Conservation (phyloP, 2,888 invertebrate species). For the Amphipoea oculea region DNA sequence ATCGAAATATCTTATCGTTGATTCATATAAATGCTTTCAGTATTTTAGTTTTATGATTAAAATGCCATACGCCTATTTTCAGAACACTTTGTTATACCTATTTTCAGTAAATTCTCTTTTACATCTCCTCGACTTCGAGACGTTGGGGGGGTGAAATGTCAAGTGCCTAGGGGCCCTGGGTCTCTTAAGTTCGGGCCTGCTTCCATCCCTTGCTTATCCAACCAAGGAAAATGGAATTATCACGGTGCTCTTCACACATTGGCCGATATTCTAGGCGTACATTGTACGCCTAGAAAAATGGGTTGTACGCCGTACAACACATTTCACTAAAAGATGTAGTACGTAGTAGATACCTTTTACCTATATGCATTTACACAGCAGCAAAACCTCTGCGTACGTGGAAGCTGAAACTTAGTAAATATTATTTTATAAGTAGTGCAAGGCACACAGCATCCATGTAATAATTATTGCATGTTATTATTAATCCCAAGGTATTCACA, state of each 20-base stretch:
- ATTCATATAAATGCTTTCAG: not conserved
- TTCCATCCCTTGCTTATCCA: conserved; percentile 11
- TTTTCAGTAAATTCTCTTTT: conserved; percentile 1
- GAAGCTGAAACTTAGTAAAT: not conserved
- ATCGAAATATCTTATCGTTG: not conserved
- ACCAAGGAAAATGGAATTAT: conserved; percentile 12
- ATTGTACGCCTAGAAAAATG: too few relatives aligned
- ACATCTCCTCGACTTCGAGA: not conserved
- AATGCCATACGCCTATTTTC: not conserved
- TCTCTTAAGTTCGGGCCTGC: too few relatives aligned
- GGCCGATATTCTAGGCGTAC: not conserved
- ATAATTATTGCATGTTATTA: conserved; percentile 13
- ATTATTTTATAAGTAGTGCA: not conserved
- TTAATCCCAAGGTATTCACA: not conserved
- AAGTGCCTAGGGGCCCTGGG: too few relatives aligned
- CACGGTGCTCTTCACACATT: not conserved
- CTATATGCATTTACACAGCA: not conserved
- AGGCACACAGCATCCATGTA: not conserved
- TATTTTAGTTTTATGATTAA: conserved; percentile 2
- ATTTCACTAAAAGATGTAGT: not conserved
- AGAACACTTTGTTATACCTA: not conserved
- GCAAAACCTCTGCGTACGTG: not conserved
- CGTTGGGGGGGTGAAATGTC: too few relatives aligned
- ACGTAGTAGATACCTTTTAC: not conserved
- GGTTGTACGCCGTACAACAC: not conserved